Conservation (phyloP, 2,888 invertebrate genomes). For the Callyntrura guangdongensis region DNA sequence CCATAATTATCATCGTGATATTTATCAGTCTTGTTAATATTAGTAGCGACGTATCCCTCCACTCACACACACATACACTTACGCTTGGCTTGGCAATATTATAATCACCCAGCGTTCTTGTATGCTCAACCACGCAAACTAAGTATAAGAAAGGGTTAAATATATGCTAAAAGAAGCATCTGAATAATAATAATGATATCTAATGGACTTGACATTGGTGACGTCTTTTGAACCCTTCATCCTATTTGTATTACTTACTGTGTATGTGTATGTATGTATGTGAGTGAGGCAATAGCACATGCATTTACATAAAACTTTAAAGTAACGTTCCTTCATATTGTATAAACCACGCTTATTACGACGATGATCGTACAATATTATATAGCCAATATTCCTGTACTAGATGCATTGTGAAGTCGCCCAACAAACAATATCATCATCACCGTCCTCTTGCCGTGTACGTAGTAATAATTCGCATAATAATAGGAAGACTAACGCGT, state of each 20-base stretch:
- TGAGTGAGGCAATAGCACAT: conserved; percentile 61
- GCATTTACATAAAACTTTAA: conserved; percentile 58
- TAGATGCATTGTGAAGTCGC: background rate
- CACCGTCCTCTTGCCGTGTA: conserved; percentile 9
- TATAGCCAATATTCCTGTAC: background rate
- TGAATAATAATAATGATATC: conserved; percentile 72
- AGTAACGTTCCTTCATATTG: conserved; percentile 21
- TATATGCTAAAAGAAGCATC: conserved; percentile 69
- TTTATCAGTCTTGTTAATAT: conserved; percentile 52
- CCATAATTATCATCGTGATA: conserved; percentile 63
- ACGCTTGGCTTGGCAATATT: conserved; percentile 7
- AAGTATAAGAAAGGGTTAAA: conserved; percentile 75
- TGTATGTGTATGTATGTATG: background rate
- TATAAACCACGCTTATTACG: conserved; percentile 4
- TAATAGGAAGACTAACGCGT: conserved; percentile 16
- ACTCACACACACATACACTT: conserved; percentile 4
- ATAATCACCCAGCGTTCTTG: background rate
- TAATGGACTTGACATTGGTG: conserved; percentile 83
- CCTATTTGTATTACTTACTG: conserved; percentile 21
- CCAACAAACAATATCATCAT: conserved; percentile 49
- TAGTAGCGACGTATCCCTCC: conserved; percentile 34
- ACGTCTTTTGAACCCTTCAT: conserved; percentile 82
- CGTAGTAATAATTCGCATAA: conserved; percentile 23
- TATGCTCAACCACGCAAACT: conserved; percentile 33
- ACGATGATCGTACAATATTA: background rate